Conservation (phyloP, 2,888 invertebrate genomes). For the Vanessa cardui region DNA sequence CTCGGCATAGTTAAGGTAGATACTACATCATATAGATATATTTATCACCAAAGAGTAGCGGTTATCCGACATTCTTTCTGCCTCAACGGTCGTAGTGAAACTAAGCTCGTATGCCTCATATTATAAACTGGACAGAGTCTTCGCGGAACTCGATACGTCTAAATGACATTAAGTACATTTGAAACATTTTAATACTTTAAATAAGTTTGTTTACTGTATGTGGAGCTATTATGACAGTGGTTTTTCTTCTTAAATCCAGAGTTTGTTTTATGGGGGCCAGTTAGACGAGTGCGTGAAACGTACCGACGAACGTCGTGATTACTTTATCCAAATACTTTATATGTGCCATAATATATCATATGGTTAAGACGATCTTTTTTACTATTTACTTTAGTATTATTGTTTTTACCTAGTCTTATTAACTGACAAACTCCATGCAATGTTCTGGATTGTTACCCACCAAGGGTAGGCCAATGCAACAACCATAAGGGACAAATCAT, state of each 20-base stretch:
- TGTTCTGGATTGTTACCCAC: too few species aligned
- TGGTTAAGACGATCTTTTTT: too few species aligned
- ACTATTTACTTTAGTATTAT: too few species aligned
- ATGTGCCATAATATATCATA: background rate
- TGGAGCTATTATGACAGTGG: background rate
- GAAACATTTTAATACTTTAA: background rate
- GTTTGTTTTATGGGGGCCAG: background rate
- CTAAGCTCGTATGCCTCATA: conserved; percentile 8
- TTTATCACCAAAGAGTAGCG: conserved; percentile 10
- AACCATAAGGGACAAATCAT: too few species aligned
- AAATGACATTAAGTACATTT: conserved; percentile 1
- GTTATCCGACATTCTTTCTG: conserved; percentile 27
- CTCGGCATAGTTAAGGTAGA: background rate
- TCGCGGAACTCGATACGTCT: conserved; percentile 13
- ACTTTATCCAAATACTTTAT: background rate
- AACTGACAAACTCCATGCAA: too few species aligned
- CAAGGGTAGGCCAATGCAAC: too few species aligned
- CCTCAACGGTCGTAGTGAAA: conserved; percentile 14
- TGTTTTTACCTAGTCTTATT: too few species aligned
- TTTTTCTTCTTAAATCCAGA: background rate
- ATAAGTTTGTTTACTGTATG: background rate
- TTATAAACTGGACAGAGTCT: conserved; percentile 10
- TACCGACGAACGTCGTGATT: background rate
- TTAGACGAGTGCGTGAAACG: background rate
- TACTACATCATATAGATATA: background rate